phyloP scores from a whole-genome alignment of 2,888 invertebrate species.

The Amorpha juglandis region DNA sequence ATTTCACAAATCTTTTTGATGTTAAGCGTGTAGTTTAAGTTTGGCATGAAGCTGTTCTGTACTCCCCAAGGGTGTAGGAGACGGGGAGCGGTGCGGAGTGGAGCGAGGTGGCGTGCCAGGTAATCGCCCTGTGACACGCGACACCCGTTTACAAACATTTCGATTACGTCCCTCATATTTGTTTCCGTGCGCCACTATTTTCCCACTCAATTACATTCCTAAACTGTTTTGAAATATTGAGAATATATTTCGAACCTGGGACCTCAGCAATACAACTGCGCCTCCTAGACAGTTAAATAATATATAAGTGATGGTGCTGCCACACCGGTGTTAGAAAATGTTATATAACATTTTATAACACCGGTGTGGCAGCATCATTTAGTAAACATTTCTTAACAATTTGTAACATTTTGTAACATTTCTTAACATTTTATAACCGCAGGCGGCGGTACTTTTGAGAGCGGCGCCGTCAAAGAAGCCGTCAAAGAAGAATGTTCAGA shows the following conservation, averaged over 20 bases:
- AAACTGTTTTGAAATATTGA: conserved; percentile 35
- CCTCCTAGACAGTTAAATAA: too few relatives aligned
- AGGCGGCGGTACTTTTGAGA: too few relatives aligned
- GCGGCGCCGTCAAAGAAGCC: too few relatives aligned
- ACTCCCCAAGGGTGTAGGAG: conserved; percentile 41
- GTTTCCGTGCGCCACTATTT: conserved; percentile 67
- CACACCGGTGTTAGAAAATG: too few relatives aligned
- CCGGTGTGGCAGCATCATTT: too few relatives aligned
- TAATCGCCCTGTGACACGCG: conserved; percentile 74
- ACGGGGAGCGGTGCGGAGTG: conserved; percentile 40
- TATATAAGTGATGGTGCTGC: too few relatives aligned
- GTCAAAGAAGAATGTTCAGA: too few relatives aligned
- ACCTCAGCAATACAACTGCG: too few relatives aligned
- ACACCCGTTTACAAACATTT: conserved; percentile 79
- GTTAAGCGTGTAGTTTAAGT: conserved; percentile 38
- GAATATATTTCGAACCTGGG: conserved; percentile 32
- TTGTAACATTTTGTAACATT: too few relatives aligned
- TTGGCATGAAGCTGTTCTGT: conserved; percentile 46
- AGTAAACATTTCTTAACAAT: too few relatives aligned
- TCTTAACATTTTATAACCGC: too few relatives aligned
- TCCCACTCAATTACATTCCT: conserved; percentile 60
- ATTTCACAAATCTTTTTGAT: conserved; percentile 22
- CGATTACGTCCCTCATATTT: conserved; percentile 76
- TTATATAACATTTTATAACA: too few relatives aligned
- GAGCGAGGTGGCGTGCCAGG: conserved; percentile 49